Evolutionary conservation across 2,113 vertebrate genomes (phyloP).

Genomic region (Festucalex cinctus): DNA sequence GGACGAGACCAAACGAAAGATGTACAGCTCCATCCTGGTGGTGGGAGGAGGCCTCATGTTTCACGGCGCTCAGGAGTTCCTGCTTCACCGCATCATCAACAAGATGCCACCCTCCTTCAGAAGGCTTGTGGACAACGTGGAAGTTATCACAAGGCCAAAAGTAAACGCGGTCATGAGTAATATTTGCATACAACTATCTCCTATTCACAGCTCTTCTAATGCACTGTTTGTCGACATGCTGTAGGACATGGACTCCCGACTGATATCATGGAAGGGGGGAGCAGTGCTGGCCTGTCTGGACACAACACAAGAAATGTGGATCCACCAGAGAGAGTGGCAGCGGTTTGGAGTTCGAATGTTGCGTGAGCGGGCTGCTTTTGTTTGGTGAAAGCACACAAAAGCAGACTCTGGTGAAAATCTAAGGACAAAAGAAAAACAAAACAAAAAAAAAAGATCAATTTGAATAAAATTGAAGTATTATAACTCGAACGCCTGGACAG

Average conservation of each 20-base stretch:
- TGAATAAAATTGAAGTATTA: neutral
- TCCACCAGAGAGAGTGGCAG: slow-evolving; percentile 94
- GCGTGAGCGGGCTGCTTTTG: slow-evolving; percentile 89
- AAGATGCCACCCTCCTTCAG: slow-evolving; percentile 99
- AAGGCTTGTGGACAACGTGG: slow-evolving; percentile 92
- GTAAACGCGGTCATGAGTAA: slow-evolving; percentile 53
- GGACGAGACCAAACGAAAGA: slow-evolving; percentile 97
- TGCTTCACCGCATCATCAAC: slow-evolving; percentile 96
- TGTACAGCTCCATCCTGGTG: slow-evolving; percentile 97
- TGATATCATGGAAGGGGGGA: slow-evolving; percentile 95
- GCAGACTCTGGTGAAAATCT: neutral
- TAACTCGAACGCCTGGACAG: no score
- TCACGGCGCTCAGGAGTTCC: slow-evolving; percentile 91
- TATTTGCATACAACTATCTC: neutral
- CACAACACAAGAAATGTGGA: slow-evolving; percentile 96
- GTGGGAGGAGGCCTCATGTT: slow-evolving; percentile 96
- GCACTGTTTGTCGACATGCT: neutral
- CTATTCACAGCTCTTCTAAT: neutral
- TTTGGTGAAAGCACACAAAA: slow-evolving; percentile 76
- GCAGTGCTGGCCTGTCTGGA: slow-evolving; percentile 93
- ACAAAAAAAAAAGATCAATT: neutral
- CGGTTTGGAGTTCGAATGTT: slow-evolving; percentile 93
- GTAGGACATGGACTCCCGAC: slow-evolving; percentile 92
- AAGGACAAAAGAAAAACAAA: neutral
- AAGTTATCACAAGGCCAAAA: slow-evolving; percentile 96